A percentile compares a stretch with the other conserved stretches of the same genome.
Conservation (phyloP, 2,888 invertebrate species). For the Nomada flava region DNA sequence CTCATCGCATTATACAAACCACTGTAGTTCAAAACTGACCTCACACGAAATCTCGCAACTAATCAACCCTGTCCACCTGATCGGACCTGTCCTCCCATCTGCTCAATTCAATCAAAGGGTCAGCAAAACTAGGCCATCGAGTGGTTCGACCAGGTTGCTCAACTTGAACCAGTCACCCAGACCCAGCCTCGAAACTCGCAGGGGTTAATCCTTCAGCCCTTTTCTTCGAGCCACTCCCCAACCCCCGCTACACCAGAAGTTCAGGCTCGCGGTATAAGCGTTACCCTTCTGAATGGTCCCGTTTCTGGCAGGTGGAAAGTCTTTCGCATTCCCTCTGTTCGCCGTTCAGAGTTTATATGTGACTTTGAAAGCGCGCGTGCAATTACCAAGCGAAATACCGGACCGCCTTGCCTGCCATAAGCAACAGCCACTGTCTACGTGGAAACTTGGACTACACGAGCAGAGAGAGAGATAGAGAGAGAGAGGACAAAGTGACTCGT, state of each 20-base stretch:
- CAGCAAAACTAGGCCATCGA: slow-evolving; percentile 32
- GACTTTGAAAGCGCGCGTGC: slow-evolving; percentile 58
- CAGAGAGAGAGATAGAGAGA: slow-evolving; percentile 13
- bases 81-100: not conserved
- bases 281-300: slow-evolving; percentile 8
- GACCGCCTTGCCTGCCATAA: slow-evolving; percentile 44
- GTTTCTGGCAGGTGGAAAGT: not conserved
- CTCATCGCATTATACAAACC: no score
- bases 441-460: slow-evolving; percentile 58
- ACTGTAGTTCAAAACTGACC: no score
- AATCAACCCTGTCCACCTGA: not conserved
- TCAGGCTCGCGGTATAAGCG: slow-evolving; percentile 16
- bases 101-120: not conserved
- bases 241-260: slow-evolving; percentile 12
- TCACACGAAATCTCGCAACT: no score
- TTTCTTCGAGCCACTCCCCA: not conserved
- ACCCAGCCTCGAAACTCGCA: not conserved
- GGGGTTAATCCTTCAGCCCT: slow-evolving; percentile 28
- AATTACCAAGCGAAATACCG: slow-evolving; percentile 68
- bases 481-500: slow-evolving; percentile 69
- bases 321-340: not conserved
- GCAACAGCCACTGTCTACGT: slow-evolving; percentile 40
- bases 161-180: slow-evolving; percentile 7
- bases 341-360: slow-evolving; percentile 50
- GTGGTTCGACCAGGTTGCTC: not conserved